Evolutionary conservation across 2,888 invertebrate species (phyloP).

Genomic region (Lumbricus terrestris): DNA sequence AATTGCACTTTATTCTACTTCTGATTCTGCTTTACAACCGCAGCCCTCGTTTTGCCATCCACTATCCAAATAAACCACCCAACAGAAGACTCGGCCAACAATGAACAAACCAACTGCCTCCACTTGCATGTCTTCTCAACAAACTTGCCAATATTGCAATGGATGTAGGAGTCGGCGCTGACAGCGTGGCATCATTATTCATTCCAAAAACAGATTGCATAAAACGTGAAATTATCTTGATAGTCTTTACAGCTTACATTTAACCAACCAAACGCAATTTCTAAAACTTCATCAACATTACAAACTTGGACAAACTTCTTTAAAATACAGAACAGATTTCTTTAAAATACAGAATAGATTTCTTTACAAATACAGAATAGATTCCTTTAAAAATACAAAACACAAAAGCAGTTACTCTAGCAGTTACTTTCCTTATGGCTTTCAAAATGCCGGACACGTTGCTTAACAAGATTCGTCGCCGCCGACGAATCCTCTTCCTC

Average conservation of each 20-base stretch:
- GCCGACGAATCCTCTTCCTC: neutral
- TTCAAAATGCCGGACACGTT: neutral
- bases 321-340: too few species aligned
- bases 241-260: neutral
- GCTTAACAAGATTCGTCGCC: neutral
- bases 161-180: neutral
- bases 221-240: neutral
- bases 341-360: too few species aligned
- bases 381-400: too few species aligned
- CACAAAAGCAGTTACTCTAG: neutral
- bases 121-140: neutral
- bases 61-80: neutral
- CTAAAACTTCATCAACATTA: neutral
- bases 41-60: neutral
- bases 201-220: neutral
- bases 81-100: neutral
- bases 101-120: neutral
- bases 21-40: neutral
- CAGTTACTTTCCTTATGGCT: neutral
- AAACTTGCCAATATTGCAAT: neutral
- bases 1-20: neutral
- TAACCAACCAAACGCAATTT: neutral
- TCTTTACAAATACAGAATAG: too few species aligned
- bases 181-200: neutral
- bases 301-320: neutral